phyloP scores from a whole-genome alignment of 1,140 invertebrate species.

The Trichomalopsis sarcophagae region DNA sequence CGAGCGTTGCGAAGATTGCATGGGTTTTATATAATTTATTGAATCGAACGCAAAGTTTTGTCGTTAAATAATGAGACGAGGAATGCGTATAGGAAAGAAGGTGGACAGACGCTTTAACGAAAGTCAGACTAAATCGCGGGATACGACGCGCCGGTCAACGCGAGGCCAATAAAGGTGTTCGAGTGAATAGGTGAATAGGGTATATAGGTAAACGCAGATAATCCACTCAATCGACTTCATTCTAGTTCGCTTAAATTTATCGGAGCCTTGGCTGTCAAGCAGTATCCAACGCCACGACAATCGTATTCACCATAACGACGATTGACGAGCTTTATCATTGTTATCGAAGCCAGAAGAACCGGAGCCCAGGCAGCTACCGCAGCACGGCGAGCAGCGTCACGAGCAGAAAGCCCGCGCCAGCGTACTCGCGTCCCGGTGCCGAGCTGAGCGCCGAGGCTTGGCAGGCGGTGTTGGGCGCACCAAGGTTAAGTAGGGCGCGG shows the following conservation, averaged over 20 bases:
- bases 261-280: too few relatives aligned
- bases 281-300: too few relatives aligned
- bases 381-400: background rate
- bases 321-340: too few relatives aligned
- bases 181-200: background rate
- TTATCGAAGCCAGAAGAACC: too few relatives aligned
- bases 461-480: constrained; percentile 76
- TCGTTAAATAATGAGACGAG: constrained; percentile 26
- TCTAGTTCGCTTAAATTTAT: too few relatives aligned
- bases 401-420: background rate
- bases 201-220: too few relatives aligned
- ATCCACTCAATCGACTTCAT: background rate
- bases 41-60: constrained; percentile 35
- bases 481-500: constrained; percentile 70
- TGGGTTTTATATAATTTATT: constrained; percentile 39
- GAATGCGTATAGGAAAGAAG: background rate
- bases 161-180: background rate
- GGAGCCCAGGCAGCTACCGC: background rate
- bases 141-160: constrained; percentile 10
- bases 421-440: constrained; percentile 47
- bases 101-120: background rate
- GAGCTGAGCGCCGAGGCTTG: constrained; percentile 76
- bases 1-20: constrained; percentile 16
- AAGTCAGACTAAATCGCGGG: too few relatives aligned
- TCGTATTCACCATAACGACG: too few relatives aligned